These are phyloP conservation scores for Lacerta agilis DNA, from an alignment of 2,797 vertebrate species.

Conservation along the genomic window DNA sequence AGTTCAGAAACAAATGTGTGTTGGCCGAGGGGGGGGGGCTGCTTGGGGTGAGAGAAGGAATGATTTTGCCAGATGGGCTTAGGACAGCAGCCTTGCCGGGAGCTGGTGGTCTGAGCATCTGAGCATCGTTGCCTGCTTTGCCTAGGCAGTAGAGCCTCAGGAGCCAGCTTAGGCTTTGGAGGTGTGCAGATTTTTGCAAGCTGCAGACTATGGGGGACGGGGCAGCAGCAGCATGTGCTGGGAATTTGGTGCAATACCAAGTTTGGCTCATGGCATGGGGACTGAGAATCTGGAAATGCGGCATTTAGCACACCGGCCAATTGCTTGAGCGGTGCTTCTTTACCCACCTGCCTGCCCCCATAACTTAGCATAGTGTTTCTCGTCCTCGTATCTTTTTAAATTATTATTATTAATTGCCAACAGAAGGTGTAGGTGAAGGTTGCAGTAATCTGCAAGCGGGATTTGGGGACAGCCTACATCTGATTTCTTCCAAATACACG, in stretches of 20 bases:
- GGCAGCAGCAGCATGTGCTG: neutral
- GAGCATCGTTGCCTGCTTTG: neutral
- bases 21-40: neutral
- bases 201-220: neutral
- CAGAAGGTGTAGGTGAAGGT: neutral
- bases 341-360: no score
- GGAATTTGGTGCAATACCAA: neutral
- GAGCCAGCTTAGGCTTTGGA: neutral
- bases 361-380: neutral
- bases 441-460: neutral
- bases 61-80: conserved; percentile 33
- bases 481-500: neutral
- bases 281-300: neutral
- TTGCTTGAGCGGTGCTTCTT: neutral
- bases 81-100: neutral
- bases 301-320: no score
- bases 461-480: neutral
- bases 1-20: conserved; percentile 33
- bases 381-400: neutral
- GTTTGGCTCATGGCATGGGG: neutral
- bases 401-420: neutral
- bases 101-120: neutral
- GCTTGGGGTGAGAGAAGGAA: neutral
- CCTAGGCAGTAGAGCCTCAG: neutral
- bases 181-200: neutral